phyloP scores from a whole-genome alignment of 2,888 invertebrate genomes.

The Drosophila ustulata region DNA sequence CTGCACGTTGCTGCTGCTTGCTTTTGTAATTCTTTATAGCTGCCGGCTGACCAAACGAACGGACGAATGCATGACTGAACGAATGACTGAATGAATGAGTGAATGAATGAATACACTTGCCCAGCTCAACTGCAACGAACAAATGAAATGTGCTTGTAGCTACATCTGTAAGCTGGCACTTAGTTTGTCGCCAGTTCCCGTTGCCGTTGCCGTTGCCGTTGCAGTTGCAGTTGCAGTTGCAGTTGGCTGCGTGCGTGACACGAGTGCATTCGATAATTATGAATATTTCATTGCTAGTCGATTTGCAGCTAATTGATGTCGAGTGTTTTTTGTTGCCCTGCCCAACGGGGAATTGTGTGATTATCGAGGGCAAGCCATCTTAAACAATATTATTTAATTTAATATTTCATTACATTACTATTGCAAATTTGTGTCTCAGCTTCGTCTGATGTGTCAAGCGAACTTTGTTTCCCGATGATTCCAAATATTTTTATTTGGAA shows the following conservation, averaged over 20 bases:
- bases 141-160: neutral
- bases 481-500: no score
- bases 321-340: neutral
- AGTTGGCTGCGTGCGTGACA: neutral
- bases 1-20: constrained; percentile 2
- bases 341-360: neutral
- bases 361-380: neutral
- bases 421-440: no score
- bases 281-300: neutral
- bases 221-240: neutral
- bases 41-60: constrained; percentile 10
- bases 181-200: no score
- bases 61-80: neutral
- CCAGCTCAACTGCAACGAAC: neutral
- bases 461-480: no score
- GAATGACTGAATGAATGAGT: constrained; percentile 9
- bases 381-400: no score
- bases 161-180: constrained; percentile 1
- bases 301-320: neutral
- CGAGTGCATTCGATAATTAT: neutral
- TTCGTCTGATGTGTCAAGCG: no score
- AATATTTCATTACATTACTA: no score
- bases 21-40: constrained; percentile 38
- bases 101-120: constrained; percentile 6
- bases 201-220: no score